Percentiles rank a stretch among this genome's conserved stretches.
phyloP scores from a whole-genome alignment of 2,113 vertebrate genomes.

The Thermophis baileyi region DNA sequence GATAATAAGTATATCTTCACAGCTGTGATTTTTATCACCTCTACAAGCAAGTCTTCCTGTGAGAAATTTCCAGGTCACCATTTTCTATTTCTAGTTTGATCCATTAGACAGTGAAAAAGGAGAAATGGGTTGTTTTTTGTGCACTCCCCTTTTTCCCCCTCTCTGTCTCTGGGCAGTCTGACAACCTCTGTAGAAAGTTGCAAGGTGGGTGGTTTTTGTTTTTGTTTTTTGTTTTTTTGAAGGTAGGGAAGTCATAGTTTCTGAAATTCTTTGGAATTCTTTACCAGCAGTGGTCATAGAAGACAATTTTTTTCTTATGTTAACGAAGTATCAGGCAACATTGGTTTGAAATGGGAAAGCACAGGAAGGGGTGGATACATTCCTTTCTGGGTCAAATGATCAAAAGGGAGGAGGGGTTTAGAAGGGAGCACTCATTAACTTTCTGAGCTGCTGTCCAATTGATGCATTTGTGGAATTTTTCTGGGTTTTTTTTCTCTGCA shows the following conservation, averaged over 20 bases:
- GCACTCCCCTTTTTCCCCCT: no score
- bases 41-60: slow-evolving; percentile 47
- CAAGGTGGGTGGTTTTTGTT: not conserved
- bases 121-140: not conserved
- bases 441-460: not conserved
- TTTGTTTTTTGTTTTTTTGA: not conserved
- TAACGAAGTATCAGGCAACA: not conserved
- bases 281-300: not conserved
- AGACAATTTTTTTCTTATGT: not conserved
- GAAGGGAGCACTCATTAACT: not conserved
- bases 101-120: slow-evolving; percentile 22
- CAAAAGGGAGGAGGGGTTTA: not conserved
- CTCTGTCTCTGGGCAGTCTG: not conserved
- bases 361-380: not conserved
- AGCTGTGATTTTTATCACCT: slow-evolving; percentile 33
- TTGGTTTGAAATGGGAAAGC: not conserved
- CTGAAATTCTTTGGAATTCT: not conserved
- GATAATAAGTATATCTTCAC: slow-evolving; percentile 37
- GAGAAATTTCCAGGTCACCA: slow-evolving; percentile 53
- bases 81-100: slow-evolving; percentile 48
- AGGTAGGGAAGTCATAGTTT: not conserved
- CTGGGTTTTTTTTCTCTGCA: not conserved
- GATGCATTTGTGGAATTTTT: not conserved
- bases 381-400: not conserved
- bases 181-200: not conserved